Evolutionary conservation across 2,113 vertebrate species (phyloP), one percentile per base, ranked within the genome.

Genomic region (Psilopsiagon aymara): DNA sequence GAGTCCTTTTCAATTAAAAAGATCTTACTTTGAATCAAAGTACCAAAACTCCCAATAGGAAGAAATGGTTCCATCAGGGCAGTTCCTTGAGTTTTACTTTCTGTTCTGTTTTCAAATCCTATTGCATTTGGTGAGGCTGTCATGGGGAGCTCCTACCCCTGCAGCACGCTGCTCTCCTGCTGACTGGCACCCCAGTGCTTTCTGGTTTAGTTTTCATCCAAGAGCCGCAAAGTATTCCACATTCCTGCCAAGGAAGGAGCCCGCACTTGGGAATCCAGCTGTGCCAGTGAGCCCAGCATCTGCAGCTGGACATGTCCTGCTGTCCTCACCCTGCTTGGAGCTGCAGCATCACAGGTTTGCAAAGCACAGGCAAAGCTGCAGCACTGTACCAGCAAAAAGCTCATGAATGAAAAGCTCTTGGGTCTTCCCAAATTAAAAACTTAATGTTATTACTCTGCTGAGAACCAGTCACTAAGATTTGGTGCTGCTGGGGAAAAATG

Each of bases 231-330:
- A 75, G 9, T 5, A 0, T 35, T 90, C 55, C 68, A 64, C 68
- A 62, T 75, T 53, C 27, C 39, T 85, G 57, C 77, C 53, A 51
- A 59, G 81, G 66, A 79, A 37, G 7, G 5, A 59, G 27, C 12
- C 55, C 0, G 0, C 1, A 2, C 27, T 28, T 3, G 0, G 52
- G 44, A 47, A 68, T 29, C 21, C 73, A 59, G 62, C 33, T 3
- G 0, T 28, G 59, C 62, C 63, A 51, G 69, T 8, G 2, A 73
- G 71, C 55, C 55, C 29, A 19, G 79, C 24, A 41, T 4, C 66
- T 7, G 68, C 63, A 68, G 37, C 37, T 8, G 55, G 79, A 44
- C 3, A 2, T 11, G 28, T 31, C 84, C 87, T 27, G 28, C 47
- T 3, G 1, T 35, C 49, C 64, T 70, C 43, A 43, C 33, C 81